Conservation (phyloP, 2,888 invertebrate species). For the Prionchulus punctatus region DNA sequence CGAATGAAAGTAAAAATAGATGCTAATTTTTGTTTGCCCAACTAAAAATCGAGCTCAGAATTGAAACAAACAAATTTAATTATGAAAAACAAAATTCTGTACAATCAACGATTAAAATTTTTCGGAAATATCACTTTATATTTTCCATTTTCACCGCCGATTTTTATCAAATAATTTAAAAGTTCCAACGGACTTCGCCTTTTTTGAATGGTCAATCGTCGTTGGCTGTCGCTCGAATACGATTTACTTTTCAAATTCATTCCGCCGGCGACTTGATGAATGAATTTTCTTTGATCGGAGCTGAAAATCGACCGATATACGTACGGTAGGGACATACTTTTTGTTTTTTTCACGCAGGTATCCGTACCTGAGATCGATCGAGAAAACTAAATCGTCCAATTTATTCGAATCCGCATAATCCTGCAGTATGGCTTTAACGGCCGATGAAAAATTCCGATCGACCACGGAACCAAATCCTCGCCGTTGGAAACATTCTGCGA, state of each 20-base stretch:
- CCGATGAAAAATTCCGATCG: neutral
- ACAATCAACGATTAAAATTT: too few relatives aligned
- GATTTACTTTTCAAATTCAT: slow-evolving; percentile 4
- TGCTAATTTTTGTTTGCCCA: too few relatives aligned
- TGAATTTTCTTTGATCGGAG: slow-evolving; percentile 7
- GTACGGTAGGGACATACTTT: neutral
- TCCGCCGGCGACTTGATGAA: slow-evolving; percentile 1
- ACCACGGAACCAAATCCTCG: slow-evolving; percentile 9
- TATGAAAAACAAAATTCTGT: too few relatives aligned
- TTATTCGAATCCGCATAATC: slow-evolving; percentile 5
- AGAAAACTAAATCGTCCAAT: slow-evolving; percentile 10
- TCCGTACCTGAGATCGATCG: neutral
- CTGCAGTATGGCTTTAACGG: neutral
- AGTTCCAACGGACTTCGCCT: slow-evolving; percentile 1
- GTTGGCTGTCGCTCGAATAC: slow-evolving; percentile 4
- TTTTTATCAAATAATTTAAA: neutral
- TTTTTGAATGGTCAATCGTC: slow-evolving; percentile 10
- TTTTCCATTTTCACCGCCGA: slow-evolving; percentile 9
- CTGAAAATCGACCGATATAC: neutral
- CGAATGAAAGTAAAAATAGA: too few relatives aligned
- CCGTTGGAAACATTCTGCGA: slow-evolving; percentile 6
- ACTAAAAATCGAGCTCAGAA: too few relatives aligned
- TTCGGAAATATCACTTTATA: slow-evolving; percentile 3
- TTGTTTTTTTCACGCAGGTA: neutral
- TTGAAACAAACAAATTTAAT: too few relatives aligned